These are phyloP conservation scores for Pluvianellus socialis DNA, from an alignment of 2,113 vertebrate species.

Conservation along the genomic window DNA sequence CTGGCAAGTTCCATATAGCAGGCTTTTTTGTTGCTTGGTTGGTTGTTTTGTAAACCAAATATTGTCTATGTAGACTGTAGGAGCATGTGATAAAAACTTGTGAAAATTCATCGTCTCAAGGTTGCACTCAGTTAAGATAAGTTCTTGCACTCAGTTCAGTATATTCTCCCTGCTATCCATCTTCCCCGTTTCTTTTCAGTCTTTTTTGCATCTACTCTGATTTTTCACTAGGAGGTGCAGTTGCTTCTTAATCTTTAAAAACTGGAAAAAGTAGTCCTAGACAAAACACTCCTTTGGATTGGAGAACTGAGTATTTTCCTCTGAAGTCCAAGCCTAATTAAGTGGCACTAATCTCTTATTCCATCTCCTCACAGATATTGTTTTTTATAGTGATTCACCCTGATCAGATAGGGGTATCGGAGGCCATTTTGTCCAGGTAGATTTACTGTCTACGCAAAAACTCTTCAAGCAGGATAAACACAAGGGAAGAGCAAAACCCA, in stretches of 20 bases:
- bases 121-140: neutral
- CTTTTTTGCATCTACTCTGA: neutral
- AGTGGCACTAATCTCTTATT: neutral
- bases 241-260: neutral
- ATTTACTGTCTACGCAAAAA: neutral
- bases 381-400: neutral
- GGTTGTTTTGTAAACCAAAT: neutral
- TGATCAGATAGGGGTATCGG: neutral
- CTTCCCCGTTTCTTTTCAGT: neutral
- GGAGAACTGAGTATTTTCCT: neutral
- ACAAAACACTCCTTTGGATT: neutral
- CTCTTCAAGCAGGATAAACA: neutral
- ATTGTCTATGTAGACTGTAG: neutral
- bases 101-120: neutral
- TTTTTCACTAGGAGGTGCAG: neutral
- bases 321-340: neutral
- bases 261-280: neutral
- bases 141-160: neutral
- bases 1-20: neutral
- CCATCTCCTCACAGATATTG: neutral
- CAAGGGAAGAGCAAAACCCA: neutral
- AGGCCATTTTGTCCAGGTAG: neutral
- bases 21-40: fast-evolving
- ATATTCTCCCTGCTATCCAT: neutral
- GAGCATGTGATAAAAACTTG: neutral